These are phyloP conservation scores for Lasius fuliginosus DNA, from an alignment of 2,888 invertebrate species.

Conservation along the genomic window DNA sequence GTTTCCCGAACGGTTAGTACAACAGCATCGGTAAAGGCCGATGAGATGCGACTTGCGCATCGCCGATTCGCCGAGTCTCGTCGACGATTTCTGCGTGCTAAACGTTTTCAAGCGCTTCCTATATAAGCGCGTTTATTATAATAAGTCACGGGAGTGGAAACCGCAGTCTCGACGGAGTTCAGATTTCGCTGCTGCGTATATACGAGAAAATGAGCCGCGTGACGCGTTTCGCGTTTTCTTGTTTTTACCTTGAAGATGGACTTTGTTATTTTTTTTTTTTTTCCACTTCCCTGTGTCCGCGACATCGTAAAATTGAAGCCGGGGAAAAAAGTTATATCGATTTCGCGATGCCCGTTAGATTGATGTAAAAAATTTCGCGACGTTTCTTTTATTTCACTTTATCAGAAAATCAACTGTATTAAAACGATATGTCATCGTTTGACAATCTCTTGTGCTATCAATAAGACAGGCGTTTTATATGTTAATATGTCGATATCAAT, in stretches of 20 bases:
- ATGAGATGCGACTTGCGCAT: conserved; percentile 37
- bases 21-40: conserved; percentile 56
- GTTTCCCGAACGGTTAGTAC: conserved; percentile 78
- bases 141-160: background rate
- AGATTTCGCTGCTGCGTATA: background rate
- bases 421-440: background rate
- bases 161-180: conserved; percentile 4
- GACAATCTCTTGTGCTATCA: background rate
- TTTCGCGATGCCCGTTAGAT: background rate
- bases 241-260: background rate
- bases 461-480: background rate
- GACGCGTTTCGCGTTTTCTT: background rate
- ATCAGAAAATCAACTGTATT: background rate
- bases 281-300: background rate
- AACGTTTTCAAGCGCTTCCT: conserved; percentile 1
- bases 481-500: background rate
- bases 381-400: background rate
- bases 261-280: background rate
- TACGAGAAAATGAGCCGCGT: background rate
- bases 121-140: background rate
- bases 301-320: background rate
- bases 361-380: background rate
- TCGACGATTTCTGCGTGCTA: background rate
- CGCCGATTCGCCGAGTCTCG: conserved; percentile 22
- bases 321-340: background rate